A percentile compares a stretch with the other conserved stretches of the same genome.
Conservation (phyloP, 2,888 invertebrate species). For the Caenorhabditis sinica region DNA sequence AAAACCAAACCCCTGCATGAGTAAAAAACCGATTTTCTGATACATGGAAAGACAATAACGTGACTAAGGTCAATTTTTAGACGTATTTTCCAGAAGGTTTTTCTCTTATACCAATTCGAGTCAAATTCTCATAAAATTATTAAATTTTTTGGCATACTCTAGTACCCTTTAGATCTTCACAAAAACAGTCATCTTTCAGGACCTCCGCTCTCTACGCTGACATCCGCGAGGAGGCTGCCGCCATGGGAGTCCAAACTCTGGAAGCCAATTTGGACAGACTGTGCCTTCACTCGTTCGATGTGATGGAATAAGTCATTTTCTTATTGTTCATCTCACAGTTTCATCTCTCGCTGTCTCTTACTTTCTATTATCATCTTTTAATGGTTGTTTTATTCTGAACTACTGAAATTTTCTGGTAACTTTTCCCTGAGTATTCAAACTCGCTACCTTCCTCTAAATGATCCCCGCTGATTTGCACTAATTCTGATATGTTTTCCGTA, state of each 20-base stretch:
- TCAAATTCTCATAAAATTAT: background rate
- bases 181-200: conserved; percentile 52
- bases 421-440: background rate
- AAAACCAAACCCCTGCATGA: too few relatives aligned
- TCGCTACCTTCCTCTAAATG: background rate
- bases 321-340: background rate
- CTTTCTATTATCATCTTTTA: background rate
- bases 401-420: background rate
- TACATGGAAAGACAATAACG: too few relatives aligned
- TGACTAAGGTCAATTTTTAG: too few relatives aligned
- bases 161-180: background rate
- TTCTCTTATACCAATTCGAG: too few relatives aligned
- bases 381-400: conserved; percentile 1
- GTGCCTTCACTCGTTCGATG: conserved; percentile 76
- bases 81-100: too few relatives aligned
- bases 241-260: conserved; percentile 76
- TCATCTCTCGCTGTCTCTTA: background rate
- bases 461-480: conserved; percentile 23
- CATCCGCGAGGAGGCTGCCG: conserved; percentile 76
- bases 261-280: conserved; percentile 77
- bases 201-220: conserved; percentile 79
- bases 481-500: background rate
- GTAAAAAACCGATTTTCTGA: too few relatives aligned
- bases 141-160: background rate
- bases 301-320: conserved; percentile 49